Evolutionary conservation across 2,113 vertebrate species (phyloP), one percentile per base, ranked within the genome.

Genomic region (Misgurnus mizolepis): DNA sequence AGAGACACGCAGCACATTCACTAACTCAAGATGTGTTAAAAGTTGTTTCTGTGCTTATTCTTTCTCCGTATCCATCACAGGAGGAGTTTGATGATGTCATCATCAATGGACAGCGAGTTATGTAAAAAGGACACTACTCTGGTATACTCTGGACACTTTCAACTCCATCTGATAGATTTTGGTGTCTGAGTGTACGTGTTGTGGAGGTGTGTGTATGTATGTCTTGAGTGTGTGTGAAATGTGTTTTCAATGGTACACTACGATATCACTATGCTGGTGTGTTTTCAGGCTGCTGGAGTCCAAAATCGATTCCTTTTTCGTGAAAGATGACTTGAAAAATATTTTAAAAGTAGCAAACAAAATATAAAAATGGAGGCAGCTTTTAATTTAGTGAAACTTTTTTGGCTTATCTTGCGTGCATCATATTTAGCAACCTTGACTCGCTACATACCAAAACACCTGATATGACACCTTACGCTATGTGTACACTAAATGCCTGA

Each of bases 1-100:
- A 53, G 69, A 60, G 40, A 14, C 3, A 14, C 15, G 34, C n/a
- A 61, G 7, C 17, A 67, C 55, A 4, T 72, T 34, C 3, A 14
- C 11, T 43, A 18, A 68, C 40, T 6, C 7, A 5, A 6, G 7
- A n/a, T 69, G 10, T 18, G 10, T 41, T 4, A 14, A 50, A 27
- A n/a, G 4, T 8, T 45, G 40, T 17, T 40, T 64, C 17, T 22
- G 39, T 69, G 27, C 40, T 72, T 6, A 58, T 18, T 47, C 34
- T 34, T 43, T 81, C 40, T 81, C 43, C 66, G 0, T 67, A 4
- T 78, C 40, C 40, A 5, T 53, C 7, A 34, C 55, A 94, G 92
- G 92, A 92, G 5, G 92, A 92, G 85, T 95, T 94, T 0, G 93
- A 94, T 0, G 94, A 95, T 82, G 91, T 95, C 6, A 72, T 94